phyloP scores from a whole-genome alignment of 2,797 vertebrate genomes.

The Rhabdophis nuchalis region DNA sequence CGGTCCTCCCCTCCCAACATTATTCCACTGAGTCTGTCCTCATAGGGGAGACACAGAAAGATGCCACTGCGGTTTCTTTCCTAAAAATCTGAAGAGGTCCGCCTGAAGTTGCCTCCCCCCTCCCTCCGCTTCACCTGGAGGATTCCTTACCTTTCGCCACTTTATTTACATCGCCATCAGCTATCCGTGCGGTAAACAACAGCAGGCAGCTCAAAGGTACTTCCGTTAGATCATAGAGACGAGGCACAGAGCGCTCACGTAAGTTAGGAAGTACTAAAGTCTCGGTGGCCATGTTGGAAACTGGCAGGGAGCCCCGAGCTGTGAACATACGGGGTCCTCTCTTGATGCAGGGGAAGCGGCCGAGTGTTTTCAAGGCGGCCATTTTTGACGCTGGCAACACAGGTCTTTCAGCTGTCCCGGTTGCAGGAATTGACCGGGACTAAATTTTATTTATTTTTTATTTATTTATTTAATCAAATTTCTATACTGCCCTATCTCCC shows the following conservation, averaged over 20 bases:
- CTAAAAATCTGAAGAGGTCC: neutral
- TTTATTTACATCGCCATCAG: neutral
- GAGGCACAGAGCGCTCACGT: neutral
- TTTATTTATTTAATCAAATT: no score
- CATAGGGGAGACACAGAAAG: neutral
- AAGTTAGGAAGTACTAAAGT: neutral
- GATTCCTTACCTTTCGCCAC: neutral
- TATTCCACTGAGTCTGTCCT: neutral
- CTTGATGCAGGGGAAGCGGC: neutral
- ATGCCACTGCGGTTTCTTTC: neutral
- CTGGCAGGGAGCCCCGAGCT: neutral
- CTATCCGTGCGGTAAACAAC: neutral
- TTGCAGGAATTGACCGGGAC: conserved; percentile 68
- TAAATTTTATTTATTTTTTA: no score
- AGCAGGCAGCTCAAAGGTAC: neutral
- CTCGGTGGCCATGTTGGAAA: neutral
- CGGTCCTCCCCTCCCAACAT: neutral
- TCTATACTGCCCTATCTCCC: no score
- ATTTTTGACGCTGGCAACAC: conserved; percentile 69
- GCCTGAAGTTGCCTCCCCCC: neutral
- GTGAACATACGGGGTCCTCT: neutral
- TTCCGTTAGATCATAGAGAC: neutral
- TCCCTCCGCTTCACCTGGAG: neutral
- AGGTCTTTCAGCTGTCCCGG: conserved; percentile 53
- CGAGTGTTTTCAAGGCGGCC: neutral